Evolutionary conservation across 2,113 vertebrate species (phyloP), one percentile per base, ranked within the genome.

Genomic region (Pogona vitticeps): DNA sequence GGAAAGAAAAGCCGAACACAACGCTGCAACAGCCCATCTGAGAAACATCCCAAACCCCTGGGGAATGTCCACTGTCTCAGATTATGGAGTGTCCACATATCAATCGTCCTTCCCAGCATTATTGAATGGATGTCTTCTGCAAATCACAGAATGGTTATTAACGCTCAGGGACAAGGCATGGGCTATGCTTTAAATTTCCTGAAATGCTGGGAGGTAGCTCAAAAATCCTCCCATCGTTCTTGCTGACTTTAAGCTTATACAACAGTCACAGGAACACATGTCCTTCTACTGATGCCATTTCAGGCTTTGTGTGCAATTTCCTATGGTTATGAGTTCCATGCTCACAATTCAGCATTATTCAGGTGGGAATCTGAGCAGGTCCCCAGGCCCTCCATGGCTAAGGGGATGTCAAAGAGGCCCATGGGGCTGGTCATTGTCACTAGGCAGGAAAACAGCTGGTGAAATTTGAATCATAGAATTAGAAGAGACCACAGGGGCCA

Each of bases 21-120:
- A 36, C 81, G 20, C 61, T 85, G 12, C 2, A 76, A 89, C 15
- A 86, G n/a, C 20, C 31, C 88, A 68, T 91, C 94, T 91, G 72
- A 92, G 80, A 90, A 92, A 85, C 87, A 86, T n/a, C 31, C 63
- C 87, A 91, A 82, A 86, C 85, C 86, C 90, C 83, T 2, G 0
- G 1, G 87, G 92, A 88, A 70, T 77, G 40, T 67, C 70, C 46
- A 85, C 59, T 82, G 38, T 91, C 56, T 83, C 81, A 73, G 40
- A 92, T 86, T 87, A 67, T 85, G 61, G 86, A 87, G 38, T 86
- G 58, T 91, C 80, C 1, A 0, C 81, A 73, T 94, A 95, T 93
- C 91, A 94, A 95, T 93, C 92, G 65, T 5, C 91, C 93, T 93
- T 83, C 93, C 33, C 38, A 88, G 91, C 89, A 79, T 86, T 94